phyloP scores from a whole-genome alignment of 2,888 invertebrate species.

The Synergus gifuensis region DNA sequence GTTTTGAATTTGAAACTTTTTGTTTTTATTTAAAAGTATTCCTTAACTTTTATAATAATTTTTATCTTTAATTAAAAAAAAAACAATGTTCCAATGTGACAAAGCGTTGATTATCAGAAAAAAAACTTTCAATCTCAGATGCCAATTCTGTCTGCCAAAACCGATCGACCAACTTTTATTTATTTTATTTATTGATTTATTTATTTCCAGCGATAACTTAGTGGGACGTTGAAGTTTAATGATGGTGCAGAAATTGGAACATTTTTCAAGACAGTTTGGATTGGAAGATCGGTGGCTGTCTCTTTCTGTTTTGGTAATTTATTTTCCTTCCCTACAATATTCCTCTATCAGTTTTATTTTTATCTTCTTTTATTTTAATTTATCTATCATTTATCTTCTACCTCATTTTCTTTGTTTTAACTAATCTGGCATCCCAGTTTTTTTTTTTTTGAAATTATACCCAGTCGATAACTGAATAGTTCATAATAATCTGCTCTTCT shows the following conservation, averaged over 20 bases:
- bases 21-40: not conserved
- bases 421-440: not conserved
- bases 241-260: conserved; percentile 67
- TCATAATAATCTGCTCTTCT: not conserved
- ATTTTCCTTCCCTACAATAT: conserved; percentile 53
- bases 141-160: conserved; percentile 46
- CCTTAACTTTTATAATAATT: not conserved
- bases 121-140: conserved; percentile 43
- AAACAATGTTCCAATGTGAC: not conserved
- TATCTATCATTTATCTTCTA: conserved; percentile 43
- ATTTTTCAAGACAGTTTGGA: conserved; percentile 71
- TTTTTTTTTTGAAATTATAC: not conserved
- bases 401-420: not conserved
- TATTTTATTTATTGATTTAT: conserved; percentile 64
- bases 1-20: not conserved
- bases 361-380: conserved; percentile 54
- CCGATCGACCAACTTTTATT: conserved; percentile 21
- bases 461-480: conserved; percentile 1
- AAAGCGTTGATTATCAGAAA: conserved; percentile 24
- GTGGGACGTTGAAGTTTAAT: conserved; percentile 74
- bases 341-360: conserved; percentile 58
- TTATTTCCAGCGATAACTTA: conserved; percentile 76
- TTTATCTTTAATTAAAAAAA: not conserved
- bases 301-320: conserved; percentile 71
- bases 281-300: conserved; percentile 70